Percentiles rank a stretch among this genome's conserved stretches.
Evolutionary conservation across 2,888 invertebrate species (phyloP).

Genomic region (Hirtodrosophila duncani): DNA sequence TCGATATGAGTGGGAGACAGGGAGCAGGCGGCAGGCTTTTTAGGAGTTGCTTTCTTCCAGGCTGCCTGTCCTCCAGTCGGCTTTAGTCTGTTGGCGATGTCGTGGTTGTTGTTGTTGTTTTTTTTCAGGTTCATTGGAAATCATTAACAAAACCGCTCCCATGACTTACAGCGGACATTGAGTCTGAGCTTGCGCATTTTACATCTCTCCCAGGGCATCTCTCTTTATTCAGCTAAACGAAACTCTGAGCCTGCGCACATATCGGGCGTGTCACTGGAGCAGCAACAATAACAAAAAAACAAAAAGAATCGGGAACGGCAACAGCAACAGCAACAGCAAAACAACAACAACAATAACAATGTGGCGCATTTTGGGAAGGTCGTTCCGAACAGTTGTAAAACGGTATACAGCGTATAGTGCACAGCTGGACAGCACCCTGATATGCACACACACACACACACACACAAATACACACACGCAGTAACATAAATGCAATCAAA

Average conservation of each 20-base stretch:
- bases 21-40: constrained; percentile 11
- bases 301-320: constrained; percentile 11
- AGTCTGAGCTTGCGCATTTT: constrained; percentile 43
- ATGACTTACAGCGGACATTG: constrained; percentile 26
- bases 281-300: constrained; percentile 20
- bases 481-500: constrained; percentile 3
- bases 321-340: constrained; percentile 16
- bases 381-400: constrained; percentile 66
- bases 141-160: constrained; percentile 30
- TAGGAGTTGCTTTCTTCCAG: constrained; percentile 22
- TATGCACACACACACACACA: neutral
- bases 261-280: constrained; percentile 67
- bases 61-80: constrained; percentile 1
- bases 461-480: constrained; percentile 1
- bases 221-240: constrained; percentile 50
- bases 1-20: too few species aligned
- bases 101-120: constrained; percentile 29
- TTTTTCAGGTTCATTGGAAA: constrained; percentile 63
- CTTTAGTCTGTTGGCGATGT: constrained; percentile 31
- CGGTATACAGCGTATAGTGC: constrained; percentile 40
- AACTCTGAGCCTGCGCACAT: constrained; percentile 55
- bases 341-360: constrained; percentile 28
- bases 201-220: constrained; percentile 4
- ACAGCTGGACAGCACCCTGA: constrained; percentile 50
- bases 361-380: constrained; percentile 58